Evolutionary conservation across 2,797 vertebrate species (phyloP).

Genomic region (Tauraco hartlaubi): DNA sequence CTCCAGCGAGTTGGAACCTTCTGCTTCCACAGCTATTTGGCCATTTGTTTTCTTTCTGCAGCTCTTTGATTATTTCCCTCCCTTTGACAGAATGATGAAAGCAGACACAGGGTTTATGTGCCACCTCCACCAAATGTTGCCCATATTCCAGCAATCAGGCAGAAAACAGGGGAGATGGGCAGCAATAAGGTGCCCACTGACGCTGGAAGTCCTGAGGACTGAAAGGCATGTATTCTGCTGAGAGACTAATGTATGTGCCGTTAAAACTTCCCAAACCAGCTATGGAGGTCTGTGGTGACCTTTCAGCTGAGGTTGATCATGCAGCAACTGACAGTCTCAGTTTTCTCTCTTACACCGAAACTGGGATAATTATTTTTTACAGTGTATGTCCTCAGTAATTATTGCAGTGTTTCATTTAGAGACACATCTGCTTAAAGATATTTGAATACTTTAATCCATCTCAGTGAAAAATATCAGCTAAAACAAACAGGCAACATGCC

Average conservation of each 20-base stretch:
- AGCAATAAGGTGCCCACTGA: neutral
- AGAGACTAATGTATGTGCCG: accelerated
- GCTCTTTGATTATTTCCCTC: conserved; percentile 8
- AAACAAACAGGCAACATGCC: neutral
- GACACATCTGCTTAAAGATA: neutral
- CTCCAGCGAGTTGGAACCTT: conserved; percentile 22
- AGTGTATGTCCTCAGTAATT: neutral
- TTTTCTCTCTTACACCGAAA: neutral
- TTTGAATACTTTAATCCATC: neutral
- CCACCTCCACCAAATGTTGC: conserved; percentile 7
- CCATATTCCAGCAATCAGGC: neutral
- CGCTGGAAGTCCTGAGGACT: neutral
- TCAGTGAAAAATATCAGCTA: neutral
- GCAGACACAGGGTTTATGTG: neutral
- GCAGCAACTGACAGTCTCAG: neutral
- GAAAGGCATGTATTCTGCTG: neutral
- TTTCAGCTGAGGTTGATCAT: neutral
- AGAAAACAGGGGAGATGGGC: neutral
- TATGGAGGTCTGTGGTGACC: neutral
- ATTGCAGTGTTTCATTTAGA: neutral
- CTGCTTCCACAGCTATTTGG: conserved; percentile 22
- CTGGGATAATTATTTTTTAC: neutral
- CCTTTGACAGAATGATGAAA: conserved; percentile 44
- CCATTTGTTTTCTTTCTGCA: conserved; percentile 48
- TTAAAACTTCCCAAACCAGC: neutral